Conservation (phyloP, 2,888 invertebrate species). For the Shargacucullia verbasci region DNA sequence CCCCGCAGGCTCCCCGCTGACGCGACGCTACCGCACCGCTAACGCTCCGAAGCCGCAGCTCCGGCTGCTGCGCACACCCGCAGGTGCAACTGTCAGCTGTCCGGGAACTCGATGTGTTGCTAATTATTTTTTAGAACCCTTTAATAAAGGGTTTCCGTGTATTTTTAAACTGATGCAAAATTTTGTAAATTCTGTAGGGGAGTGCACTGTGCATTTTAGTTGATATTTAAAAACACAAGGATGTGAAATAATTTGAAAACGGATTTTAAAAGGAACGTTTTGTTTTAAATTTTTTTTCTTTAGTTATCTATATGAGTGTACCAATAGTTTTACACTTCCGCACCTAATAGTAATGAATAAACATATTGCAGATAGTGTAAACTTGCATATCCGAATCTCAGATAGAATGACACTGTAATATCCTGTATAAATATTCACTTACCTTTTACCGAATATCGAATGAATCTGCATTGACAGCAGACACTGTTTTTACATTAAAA, state of each 20-base stretch:
- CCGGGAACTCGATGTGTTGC: conserved; percentile 57
- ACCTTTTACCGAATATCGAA: neutral
- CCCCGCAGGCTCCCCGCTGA: conserved; percentile 33
- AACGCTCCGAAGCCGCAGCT: conserved; percentile 24
- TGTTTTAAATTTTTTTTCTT: too few species aligned
- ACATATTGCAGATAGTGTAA: too few species aligned
- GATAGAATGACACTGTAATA: too few species aligned
- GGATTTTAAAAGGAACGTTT: too few species aligned
- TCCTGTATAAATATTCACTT: neutral
- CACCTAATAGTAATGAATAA: too few species aligned
- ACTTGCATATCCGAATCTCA: too few species aligned
- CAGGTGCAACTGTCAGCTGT: conserved; percentile 86
- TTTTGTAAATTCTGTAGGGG: conserved; percentile 10
- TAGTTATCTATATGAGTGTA: too few species aligned
- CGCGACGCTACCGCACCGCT: too few species aligned
- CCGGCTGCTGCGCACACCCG: conserved; percentile 48
- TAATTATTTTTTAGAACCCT: conserved; percentile 62
- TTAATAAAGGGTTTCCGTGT: conserved; percentile 50
- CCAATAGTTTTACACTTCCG: too few species aligned
- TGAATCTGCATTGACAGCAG: conserved; percentile 14
- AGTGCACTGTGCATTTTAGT: neutral
- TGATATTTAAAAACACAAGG: neutral
- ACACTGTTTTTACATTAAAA: conserved; percentile 17
- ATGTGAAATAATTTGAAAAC: too few species aligned
- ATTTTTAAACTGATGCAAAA: conserved; percentile 21